phyloP scores from a whole-genome alignment of 1,140 invertebrate species.

The Dufourea novaeangliae region DNA sequence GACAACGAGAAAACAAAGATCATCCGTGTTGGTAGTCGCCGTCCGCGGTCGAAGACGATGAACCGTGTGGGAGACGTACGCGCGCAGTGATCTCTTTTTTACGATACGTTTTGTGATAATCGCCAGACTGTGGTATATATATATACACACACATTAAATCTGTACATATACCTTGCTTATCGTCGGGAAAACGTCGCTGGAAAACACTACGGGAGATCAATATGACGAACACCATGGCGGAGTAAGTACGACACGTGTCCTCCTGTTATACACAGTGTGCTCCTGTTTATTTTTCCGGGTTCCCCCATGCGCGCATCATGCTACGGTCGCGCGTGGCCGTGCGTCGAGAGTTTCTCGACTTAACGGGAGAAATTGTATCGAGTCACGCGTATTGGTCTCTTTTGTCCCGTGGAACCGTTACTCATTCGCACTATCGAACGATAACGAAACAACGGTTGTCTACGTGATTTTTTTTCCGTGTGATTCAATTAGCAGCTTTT shows the following conservation, averaged over 20 bases:
- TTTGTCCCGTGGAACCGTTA: too few relatives aligned
- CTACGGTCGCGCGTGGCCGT: not conserved
- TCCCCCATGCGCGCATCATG: not conserved
- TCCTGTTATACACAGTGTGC: too few relatives aligned
- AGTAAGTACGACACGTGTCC: slow-evolving; percentile 60
- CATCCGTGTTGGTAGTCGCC: too few relatives aligned
- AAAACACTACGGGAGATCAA: not conserved
- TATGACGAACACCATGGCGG: slow-evolving; percentile 48
- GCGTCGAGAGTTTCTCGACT: too few relatives aligned
- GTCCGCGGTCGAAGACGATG: slow-evolving; percentile 21
- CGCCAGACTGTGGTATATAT: slow-evolving; percentile 66
- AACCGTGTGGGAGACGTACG: not conserved
- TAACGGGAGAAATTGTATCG: too few relatives aligned
- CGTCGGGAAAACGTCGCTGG: not conserved
- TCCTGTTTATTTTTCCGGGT: not conserved
- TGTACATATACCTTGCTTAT: slow-evolving; percentile 26
- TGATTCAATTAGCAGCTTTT: too few relatives aligned
- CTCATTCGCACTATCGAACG: too few relatives aligned
- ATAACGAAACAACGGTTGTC: too few relatives aligned
- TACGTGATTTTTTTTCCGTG: too few relatives aligned
- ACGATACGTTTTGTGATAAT: slow-evolving; percentile 64
- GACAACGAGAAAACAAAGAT: slow-evolving; percentile 5
- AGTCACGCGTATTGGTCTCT: too few relatives aligned
- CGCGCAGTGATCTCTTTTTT: slow-evolving; percentile 19
- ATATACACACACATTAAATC: not conserved